These are phyloP conservation scores for Macropus fuliginosus DNA, from an alignment of 2,797 vertebrate genomes.

Conservation along the genomic window DNA sequence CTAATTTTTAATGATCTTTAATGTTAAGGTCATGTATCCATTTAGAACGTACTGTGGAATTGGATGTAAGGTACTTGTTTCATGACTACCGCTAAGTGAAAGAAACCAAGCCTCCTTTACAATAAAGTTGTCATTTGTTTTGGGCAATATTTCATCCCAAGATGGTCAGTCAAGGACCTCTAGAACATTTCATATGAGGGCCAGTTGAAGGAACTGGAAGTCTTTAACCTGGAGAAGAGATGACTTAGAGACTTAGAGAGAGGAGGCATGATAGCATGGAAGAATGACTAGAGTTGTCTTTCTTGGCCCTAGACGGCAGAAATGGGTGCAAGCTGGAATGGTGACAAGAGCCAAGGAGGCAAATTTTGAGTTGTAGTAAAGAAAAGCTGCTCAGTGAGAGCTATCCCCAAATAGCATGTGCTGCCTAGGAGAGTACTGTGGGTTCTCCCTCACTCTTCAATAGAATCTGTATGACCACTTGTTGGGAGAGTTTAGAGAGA, in stretches of 20 bases:
- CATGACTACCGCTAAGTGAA: neutral
- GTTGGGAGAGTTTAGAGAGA: neutral
- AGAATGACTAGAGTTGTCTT: neutral
- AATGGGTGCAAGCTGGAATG: neutral
- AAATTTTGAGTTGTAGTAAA: neutral
- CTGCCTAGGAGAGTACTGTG: neutral
- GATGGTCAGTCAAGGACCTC: neutral
- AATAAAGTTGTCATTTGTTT: neutral
- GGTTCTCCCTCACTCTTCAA: neutral
- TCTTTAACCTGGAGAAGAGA: neutral
- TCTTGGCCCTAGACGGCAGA: neutral
- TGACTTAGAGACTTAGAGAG: neutral
- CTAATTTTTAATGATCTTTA: neutral
- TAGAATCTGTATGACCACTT: neutral
- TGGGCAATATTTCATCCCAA: neutral
- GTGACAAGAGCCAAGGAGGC: neutral
- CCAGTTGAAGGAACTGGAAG: neutral
- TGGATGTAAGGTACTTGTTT: neutral
- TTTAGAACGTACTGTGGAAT: too few species aligned
- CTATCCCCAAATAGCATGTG: neutral
- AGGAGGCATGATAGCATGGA: neutral
- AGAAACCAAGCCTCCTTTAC: neutral
- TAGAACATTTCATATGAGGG: neutral
- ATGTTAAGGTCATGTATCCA: too few species aligned
- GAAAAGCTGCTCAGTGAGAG: neutral